Conservation (phyloP, 2,888 invertebrate species). For the Dryobotodes eremita region DNA sequence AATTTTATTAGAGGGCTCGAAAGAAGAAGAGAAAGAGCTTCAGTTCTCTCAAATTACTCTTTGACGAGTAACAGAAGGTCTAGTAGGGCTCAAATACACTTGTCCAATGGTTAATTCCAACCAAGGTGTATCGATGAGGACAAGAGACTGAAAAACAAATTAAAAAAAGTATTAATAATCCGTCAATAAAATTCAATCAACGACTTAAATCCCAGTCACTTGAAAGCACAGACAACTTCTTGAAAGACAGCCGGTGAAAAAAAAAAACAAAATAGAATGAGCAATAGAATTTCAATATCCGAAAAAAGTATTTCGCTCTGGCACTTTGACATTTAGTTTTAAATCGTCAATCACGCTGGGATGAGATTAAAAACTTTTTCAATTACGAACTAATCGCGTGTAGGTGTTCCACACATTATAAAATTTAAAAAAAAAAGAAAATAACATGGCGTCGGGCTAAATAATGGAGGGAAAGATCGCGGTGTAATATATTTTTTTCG, state of each 20-base stretch:
- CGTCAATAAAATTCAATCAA: constrained; percentile 5
- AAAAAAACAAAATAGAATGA: constrained; percentile 35
- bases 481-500: constrained; percentile 66
- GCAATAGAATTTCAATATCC: constrained; percentile 32
- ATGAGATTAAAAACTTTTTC: constrained; percentile 62
- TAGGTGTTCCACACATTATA: constrained; percentile 59
- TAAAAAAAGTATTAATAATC: not conserved
- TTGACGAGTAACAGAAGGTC: too few species aligned
- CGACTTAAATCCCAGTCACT: not conserved
- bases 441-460: constrained; percentile 57
- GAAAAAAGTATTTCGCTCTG: constrained; percentile 49
- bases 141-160: not conserved
- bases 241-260: constrained; percentile 15
- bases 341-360: constrained; percentile 58
- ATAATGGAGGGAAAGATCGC: constrained; percentile 67
- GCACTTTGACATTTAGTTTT: constrained; percentile 53
- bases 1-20: not conserved
- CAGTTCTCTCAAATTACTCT: not conserved
- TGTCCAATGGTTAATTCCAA: too few species aligned
- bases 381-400: constrained; percentile 59
- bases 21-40: not conserved
- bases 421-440: constrained; percentile 47
- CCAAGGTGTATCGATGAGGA: not conserved
- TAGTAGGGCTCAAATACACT: not conserved
- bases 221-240: too few species aligned